These are phyloP conservation scores for Ennomos quercinarius DNA, from an alignment of 2,888 invertebrate genomes.

Conservation along the genomic window DNA sequence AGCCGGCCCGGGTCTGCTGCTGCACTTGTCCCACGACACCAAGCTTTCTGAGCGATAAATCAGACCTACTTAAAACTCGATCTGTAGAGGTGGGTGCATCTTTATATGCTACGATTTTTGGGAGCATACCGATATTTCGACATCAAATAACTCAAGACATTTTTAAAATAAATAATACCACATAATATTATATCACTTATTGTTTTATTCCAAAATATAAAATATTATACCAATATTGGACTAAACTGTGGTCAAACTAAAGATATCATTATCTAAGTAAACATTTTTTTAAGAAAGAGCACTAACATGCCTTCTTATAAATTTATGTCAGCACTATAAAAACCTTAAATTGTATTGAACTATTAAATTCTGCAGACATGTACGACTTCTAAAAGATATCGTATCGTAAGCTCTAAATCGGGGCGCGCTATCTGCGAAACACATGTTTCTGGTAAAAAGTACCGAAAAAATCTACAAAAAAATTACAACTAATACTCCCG, in stretches of 20 bases:
- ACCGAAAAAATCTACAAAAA: constrained; percentile 64
- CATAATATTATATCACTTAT: too few relatives aligned
- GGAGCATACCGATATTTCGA: too few relatives aligned
- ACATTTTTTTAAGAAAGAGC: background rate
- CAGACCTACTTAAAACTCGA: constrained; percentile 73
- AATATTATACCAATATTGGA: too few relatives aligned
- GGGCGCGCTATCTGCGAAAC: constrained; percentile 66
- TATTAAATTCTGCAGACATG: background rate
- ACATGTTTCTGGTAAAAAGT: constrained; percentile 70
- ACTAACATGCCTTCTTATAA: too few relatives aligned
- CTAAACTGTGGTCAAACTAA: too few relatives aligned
- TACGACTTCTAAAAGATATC: constrained; percentile 29
- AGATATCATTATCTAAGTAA: too few relatives aligned
- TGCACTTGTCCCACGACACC: constrained; percentile 76
- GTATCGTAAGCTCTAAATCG: constrained; percentile 51
- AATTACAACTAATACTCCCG: constrained; percentile 46
- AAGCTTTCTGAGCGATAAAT: constrained; percentile 70
- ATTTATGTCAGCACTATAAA: too few relatives aligned
- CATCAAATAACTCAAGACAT: too few relatives aligned
- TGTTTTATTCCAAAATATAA: too few relatives aligned
- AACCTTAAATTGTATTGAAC: too few relatives aligned
- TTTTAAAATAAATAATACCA: too few relatives aligned
- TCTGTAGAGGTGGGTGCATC: constrained; percentile 27
- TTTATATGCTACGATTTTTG: constrained; percentile 49
- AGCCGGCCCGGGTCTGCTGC: constrained; percentile 25